Evolutionary conservation across 2,113 vertebrate genomes (phyloP).

Genomic region (Zeus faber): DNA sequence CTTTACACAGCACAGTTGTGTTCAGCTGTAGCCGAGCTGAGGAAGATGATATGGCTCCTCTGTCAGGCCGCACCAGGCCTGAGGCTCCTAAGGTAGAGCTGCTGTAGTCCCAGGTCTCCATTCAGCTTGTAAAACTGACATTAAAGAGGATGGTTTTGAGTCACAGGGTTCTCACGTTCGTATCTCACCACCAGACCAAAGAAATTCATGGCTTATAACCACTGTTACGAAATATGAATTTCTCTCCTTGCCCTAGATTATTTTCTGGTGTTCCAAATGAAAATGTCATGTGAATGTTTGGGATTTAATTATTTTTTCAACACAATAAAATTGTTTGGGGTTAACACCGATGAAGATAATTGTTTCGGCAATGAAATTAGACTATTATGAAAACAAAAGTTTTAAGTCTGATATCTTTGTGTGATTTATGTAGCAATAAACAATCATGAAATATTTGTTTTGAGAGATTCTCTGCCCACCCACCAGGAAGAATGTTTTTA

Average conservation of each 20-base stretch:
- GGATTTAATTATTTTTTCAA: slow-evolving; percentile 19
- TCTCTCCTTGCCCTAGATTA: background rate
- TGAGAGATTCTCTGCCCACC: slow-evolving; percentile 30
- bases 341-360: slow-evolving; percentile 9
- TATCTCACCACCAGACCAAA: slow-evolving; percentile 8
- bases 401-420: slow-evolving; percentile 27
- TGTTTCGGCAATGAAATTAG: too few relatives aligned
- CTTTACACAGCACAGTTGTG: slow-evolving; percentile 31
- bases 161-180: background rate
- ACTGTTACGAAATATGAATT: slow-evolving; percentile 9
- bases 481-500: slow-evolving; percentile 39
- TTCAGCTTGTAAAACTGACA: slow-evolving; percentile 11
- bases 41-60: slow-evolving; percentile 27
- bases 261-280: slow-evolving; percentile 27
- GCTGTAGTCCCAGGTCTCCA: slow-evolving; percentile 5
- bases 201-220: background rate
- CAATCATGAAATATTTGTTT: slow-evolving; percentile 23
- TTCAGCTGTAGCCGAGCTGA: slow-evolving; percentile 30
- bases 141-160: too few relatives aligned
- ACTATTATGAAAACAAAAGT: too few relatives aligned
- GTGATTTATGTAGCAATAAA: slow-evolving; percentile 38
- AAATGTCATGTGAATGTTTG: slow-evolving; percentile 49
- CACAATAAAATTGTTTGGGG: slow-evolving; percentile 12
- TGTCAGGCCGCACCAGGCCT: slow-evolving; percentile 18
- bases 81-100: slow-evolving; percentile 10